Evolutionary conservation across 2,113 vertebrate species (phyloP).

Genomic region (Calyptommatus sinebrachiatus): DNA sequence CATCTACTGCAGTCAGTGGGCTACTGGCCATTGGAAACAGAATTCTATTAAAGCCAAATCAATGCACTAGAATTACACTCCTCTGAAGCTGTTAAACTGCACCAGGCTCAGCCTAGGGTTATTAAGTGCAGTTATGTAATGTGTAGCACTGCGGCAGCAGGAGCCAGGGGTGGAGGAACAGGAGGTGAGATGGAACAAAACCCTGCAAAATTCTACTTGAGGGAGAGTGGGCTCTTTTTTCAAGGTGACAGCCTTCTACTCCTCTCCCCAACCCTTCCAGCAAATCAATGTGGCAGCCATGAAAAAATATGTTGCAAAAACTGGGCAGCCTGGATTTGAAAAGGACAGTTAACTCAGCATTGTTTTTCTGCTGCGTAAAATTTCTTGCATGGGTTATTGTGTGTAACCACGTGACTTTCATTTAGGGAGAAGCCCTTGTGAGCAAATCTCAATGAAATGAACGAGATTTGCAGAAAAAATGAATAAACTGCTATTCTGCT

Average conservation of each 20-base stretch:
- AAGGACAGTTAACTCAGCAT: background rate
- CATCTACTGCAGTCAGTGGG: slow-evolving; percentile 55
- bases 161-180: background rate
- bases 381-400: background rate
- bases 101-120: slow-evolving; percentile 50
- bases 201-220: background rate
- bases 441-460: background rate
- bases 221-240: rapidly evolving
- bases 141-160: background rate
- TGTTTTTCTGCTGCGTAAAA: background rate
- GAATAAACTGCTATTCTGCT: too few relatives aligned
- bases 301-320: background rate
- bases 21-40: slow-evolving; percentile 60
- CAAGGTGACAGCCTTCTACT: background rate
- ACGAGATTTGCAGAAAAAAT: background rate
- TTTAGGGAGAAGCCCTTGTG: background rate
- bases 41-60: slow-evolving; percentile 73
- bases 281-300: slow-evolving; percentile 32
- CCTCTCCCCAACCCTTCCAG: slow-evolving; percentile 1
- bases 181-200: rapidly evolving
- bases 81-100: slow-evolving; percentile 61
- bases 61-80: slow-evolving; percentile 65
- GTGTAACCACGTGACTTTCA: background rate
- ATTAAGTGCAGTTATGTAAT: slow-evolving; percentile 44
- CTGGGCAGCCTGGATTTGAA: background rate